Evolutionary conservation across 2,113 vertebrate genomes (phyloP), one percentile per base, ranked within the genome.

Genomic region (Paedocypris sp.): DNA sequence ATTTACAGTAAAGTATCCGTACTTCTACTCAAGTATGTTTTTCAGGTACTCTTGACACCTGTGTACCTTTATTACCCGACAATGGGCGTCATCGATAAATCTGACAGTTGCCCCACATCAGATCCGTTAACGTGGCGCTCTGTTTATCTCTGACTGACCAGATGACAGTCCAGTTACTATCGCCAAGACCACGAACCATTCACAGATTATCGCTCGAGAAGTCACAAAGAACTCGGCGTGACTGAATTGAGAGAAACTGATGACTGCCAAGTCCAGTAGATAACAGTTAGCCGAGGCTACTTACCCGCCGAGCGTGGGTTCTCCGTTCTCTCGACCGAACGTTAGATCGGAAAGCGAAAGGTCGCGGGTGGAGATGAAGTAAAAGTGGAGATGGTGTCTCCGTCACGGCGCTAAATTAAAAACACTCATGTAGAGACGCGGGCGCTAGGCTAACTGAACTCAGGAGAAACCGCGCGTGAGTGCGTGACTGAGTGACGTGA

Each of bases 361-460:
- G 11, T 19, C 13, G 12, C 5, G 23, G 3, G 47, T 6, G 49
- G 4, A 16, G 38, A 46, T 19, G 18, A 16, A 53, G 28, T 36
- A 15, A 16, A 58, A 42, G 31, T 25, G 4, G 15, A 26, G 28
- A 9, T 48, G 10, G 19, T 13, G 19, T 35, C 16, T 32, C 36
- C 29, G 64, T 67, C 56, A 46, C 22, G 63, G 19, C 29, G 20
- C 1, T 16, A 11, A 46, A 51, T 41, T 60, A 66, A 15, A 38
- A 1, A 36, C 11, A 42, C 47, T 63, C 61, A 69, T 70, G 50
- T 64, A 60, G 20, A 49, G 22, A 31, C n/a, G 16, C 1, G 42
- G 12, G 10, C 28, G 62, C 66, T 67, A 53, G 52, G 71, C 63
- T 77, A 69, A 31, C 69, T 51, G 46, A 56, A 68, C 69, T 78